Percentiles rank a stretch among this genome's conserved stretches.
These are phyloP conservation scores for Lasioglossum lativentre DNA, from an alignment of 2,888 invertebrate genomes.

Conservation along the genomic window DNA sequence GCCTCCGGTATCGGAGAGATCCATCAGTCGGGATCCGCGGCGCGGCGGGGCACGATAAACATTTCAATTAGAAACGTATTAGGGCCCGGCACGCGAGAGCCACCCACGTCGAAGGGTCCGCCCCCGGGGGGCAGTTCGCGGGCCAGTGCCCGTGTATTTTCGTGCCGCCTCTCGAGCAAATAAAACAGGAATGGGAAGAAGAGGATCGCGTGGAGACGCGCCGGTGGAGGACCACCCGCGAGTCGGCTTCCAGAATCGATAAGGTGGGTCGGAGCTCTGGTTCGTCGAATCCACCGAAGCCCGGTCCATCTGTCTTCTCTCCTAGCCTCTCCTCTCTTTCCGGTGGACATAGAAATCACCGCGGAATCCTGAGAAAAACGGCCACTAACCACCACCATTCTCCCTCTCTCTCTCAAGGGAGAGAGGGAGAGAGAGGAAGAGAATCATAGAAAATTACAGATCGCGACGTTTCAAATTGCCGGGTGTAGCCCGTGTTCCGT, in stretches of 20 bases:
- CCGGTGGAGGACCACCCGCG: conserved; percentile 76
- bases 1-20: conserved; percentile 48
- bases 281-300: conserved; percentile 63
- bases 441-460: conserved; percentile 45
- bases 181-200: conserved; percentile 64
- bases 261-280: conserved; percentile 66
- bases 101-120: conserved; percentile 77
- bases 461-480: conserved; percentile 33
- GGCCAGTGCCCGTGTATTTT: conserved; percentile 79
- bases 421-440: background rate
- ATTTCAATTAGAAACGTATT: conserved; percentile 80
- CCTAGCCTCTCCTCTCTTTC: conserved; percentile 2
- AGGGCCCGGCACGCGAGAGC: conserved; percentile 78
- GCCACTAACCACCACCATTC: background rate
- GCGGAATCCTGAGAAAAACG: conserved; percentile 16
- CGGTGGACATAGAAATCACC: conserved; percentile 48
- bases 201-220: conserved; percentile 72
- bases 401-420: background rate
- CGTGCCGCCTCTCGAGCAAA: conserved; percentile 73
- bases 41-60: conserved; percentile 71
- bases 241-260: conserved; percentile 79
- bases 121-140: conserved; percentile 74
- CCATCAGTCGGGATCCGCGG: conserved; percentile 11
- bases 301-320: conserved; percentile 66
- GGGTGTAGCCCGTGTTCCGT: conserved; percentile 29